A percentile compares a stretch with the other conserved stretches of the same genome.
Evolutionary conservation across 2,888 invertebrate genomes (phyloP).

Genomic region (Diogma glabrata): DNA sequence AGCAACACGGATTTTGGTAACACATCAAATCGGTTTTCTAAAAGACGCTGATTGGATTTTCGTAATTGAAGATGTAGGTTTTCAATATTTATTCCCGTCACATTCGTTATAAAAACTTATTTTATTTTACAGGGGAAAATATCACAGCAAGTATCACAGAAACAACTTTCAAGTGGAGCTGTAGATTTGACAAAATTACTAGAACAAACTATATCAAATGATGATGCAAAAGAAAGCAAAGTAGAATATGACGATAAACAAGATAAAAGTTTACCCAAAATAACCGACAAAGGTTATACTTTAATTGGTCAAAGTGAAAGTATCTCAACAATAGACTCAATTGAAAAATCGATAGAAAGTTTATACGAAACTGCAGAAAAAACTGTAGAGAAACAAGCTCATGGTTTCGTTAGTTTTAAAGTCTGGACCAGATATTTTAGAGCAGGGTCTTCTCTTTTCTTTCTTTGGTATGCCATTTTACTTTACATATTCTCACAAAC

Average conservation of each 20-base stretch:
- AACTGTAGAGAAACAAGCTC: constrained; percentile 33
- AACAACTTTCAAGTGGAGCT: constrained; percentile 38
- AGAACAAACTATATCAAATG: constrained; percentile 24
- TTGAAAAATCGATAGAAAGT: no score
- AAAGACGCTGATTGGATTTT: constrained; percentile 49
- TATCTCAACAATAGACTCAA: no score
- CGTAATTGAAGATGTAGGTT: constrained; percentile 42
- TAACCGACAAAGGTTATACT: no score
- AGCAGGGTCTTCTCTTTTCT: constrained; percentile 39
- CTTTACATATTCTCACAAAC: constrained; percentile 44
- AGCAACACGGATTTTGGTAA: constrained; percentile 55
- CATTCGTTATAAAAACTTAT: no score
- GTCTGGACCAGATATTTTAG: constrained; percentile 39
- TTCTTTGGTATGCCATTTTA: constrained; percentile 37
- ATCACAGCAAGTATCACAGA: constrained; percentile 38
- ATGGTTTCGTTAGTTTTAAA: constrained; percentile 33
- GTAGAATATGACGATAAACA: constrained; percentile 25
- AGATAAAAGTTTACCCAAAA: no score
- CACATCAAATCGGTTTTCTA: constrained; percentile 68
- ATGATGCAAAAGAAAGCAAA: constrained; percentile 25
- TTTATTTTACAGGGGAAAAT: constrained; percentile 37
- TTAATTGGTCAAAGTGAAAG: no score
- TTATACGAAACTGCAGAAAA: no score
- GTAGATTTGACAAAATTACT: constrained; percentile 40
- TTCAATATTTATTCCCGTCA: no score